Percentiles rank a stretch among this genome's conserved stretches.
Conservation (phyloP, 2,113 vertebrate species). For the Ailuropoda melanoleuca region DNA sequence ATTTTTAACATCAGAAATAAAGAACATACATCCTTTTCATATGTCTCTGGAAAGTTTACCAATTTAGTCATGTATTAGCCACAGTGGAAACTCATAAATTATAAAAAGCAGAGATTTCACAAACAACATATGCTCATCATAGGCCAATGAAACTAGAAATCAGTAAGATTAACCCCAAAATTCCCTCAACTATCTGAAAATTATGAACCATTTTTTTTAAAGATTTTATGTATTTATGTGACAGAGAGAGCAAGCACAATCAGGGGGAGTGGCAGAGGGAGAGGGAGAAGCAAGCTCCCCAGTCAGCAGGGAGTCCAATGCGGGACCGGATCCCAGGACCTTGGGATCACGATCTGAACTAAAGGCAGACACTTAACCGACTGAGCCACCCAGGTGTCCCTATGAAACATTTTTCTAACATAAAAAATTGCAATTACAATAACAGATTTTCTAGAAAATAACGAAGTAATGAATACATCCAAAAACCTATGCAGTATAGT, state of each 20-base stretch:
- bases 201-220: background rate
- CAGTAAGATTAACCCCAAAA: background rate
- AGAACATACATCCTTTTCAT: background rate
- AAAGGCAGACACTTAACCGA: no score
- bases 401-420: background rate
- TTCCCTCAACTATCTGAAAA: background rate
- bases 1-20: background rate
- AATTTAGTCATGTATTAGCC: background rate
- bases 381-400: no score
- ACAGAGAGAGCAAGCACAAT: no score
- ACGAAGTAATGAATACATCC: background rate
- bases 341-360: no score
- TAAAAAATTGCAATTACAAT: background rate
- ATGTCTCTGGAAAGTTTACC: background rate
- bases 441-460: background rate
- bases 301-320: no score
- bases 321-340: no score
- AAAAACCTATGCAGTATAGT: background rate
- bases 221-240: no score
- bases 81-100: background rate
- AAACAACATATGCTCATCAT: background rate
- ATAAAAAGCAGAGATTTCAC: background rate
- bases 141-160: background rate
- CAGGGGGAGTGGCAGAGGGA: no score
- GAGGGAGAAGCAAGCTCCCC: no score